Evolutionary conservation across 1,140 invertebrate species (phyloP), one percentile per base, ranked within the genome.

Genomic region (Drosophila busckii): DNA sequence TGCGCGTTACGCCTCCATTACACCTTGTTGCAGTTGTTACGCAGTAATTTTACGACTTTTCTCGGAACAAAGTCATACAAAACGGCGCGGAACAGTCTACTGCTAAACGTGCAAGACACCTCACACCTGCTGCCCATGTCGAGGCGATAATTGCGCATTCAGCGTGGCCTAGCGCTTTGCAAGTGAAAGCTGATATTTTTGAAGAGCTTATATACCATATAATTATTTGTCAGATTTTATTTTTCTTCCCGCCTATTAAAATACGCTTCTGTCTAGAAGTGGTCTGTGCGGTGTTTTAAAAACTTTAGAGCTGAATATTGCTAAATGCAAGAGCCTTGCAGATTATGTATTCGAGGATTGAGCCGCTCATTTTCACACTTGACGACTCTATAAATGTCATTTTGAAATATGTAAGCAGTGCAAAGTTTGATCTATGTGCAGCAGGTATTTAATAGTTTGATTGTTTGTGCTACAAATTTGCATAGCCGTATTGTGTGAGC

Each of bases 21-120:
- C 80, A 84, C 64, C 80, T 84, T 84, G 80, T 84, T 84, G 78
- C 80, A 84, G 64, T 84, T 84, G 78, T 73, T 84, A 84, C 78
- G 78, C 78, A 71, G 78, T 83, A 84, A 73, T 84, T 84, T 84
- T 54, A 84, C 46, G 80, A 66, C 71, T 84, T 84, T 84, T 80
- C 78, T 48, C 53, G 56, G 78, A 84, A 84, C 78, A 84, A 84
- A 84, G 73, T 84, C 71, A 67, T 84, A 84, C 78, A 84, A 84
- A 84, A 84, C 78, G 78, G 64, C 69, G 59, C 54, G 56, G 53
- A 63, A 52, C 70, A 56, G 59, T 48, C 45, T 38, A 28, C 59
- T 44, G 55, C 34, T 68, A 37, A 46, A 66, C 48, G 34, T 48
- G 25, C 65, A 54, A 38, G 45, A 28, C 32, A 9, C 25, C 2